These are phyloP conservation scores for Pelusios castaneus DNA, from an alignment of 2,113 vertebrate species.

Conservation along the genomic window DNA sequence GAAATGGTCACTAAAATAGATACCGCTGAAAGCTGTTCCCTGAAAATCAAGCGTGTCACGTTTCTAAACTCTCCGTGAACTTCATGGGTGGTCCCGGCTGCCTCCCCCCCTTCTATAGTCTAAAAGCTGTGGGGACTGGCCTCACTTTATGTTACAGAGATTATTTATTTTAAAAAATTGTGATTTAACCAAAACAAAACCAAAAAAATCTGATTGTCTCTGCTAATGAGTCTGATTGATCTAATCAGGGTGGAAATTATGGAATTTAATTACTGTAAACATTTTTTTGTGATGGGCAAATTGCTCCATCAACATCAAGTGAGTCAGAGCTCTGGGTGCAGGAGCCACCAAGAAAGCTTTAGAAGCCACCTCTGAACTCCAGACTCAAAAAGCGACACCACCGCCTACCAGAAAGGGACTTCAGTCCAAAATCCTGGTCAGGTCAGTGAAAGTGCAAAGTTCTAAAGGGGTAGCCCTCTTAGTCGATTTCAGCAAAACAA, in stretches of 20 bases:
- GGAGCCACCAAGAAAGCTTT: too few species aligned
- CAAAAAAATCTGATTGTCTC: neutral
- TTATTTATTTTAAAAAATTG: neutral
- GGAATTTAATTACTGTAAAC: conserved; percentile 15
- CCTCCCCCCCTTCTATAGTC: neutral
- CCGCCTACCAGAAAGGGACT: neutral
- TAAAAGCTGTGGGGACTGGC: conserved; percentile 36
- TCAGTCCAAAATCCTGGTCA: neutral
- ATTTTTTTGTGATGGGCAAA: conserved; percentile 28
- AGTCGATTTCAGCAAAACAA: too few species aligned
- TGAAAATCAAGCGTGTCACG: fast-evolving
- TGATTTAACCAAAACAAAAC: neutral
- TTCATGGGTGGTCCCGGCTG: conserved; percentile 69
- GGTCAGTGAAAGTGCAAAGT: neutral
- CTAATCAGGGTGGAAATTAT: neutral
- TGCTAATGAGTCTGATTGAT: conserved; percentile 39
- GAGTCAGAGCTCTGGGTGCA: neutral
- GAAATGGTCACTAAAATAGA: neutral
- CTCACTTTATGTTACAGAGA: conserved; percentile 16
- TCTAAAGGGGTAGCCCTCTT: too few species aligned
- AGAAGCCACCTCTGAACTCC: neutral
- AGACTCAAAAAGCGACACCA: neutral
- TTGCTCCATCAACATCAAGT: neutral
- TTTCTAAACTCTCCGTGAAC: neutral
- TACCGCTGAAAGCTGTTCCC: neutral